Base-by-base conservation (phyloP, 2,888 invertebrate genomes). In the Harpagoxenus sublaevis region DNA sequence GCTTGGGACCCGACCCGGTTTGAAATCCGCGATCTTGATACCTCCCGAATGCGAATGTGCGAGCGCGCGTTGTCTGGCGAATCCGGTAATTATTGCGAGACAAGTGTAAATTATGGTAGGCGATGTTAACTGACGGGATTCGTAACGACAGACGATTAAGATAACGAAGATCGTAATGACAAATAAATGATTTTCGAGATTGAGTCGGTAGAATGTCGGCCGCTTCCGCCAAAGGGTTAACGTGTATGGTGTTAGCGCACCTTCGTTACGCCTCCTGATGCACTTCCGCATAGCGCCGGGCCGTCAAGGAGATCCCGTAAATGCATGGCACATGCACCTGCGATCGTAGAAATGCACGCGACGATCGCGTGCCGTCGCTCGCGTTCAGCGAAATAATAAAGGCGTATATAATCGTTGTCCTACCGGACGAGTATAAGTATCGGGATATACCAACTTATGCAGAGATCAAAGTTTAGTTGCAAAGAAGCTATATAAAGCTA, bases 231-330 rank as follows among this genome's bases (percentile, higher is more conserved):
- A 48, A 77, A 84, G 63, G 79, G 79, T 35, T 18, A 23, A 23
- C 75, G 45, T 51, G 65, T 42, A 39, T 23, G 31, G 45, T 23
- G 23, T 35, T 35, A 23, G 23, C 48, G 23, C 48, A 53, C 35
- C 35, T 79, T 79, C 23, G 18, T 77, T 77, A 53, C 53, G 57
- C 42, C 53, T 77, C 39, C 78, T 55, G 55, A 23, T 83, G 60
- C 18, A 78, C 53, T 89, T 89, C 86, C 89, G 89, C 55, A 31
- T 87, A 77, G 42, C 68, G 28, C 23, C 42, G 35, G 57, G 28
- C 53, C 15, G 31, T 57, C 68, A 53, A 60, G 55, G 62, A 78
- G 60, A 88, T 51, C 35, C 45, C 31, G 55, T 70, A 39, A 55
- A 39, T 35, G 35, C 35, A 63, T 75, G 35, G 42, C 66, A 28